Conservation (phyloP, 2,113 vertebrate species). For the Hypomesus transpacificus region DNA sequence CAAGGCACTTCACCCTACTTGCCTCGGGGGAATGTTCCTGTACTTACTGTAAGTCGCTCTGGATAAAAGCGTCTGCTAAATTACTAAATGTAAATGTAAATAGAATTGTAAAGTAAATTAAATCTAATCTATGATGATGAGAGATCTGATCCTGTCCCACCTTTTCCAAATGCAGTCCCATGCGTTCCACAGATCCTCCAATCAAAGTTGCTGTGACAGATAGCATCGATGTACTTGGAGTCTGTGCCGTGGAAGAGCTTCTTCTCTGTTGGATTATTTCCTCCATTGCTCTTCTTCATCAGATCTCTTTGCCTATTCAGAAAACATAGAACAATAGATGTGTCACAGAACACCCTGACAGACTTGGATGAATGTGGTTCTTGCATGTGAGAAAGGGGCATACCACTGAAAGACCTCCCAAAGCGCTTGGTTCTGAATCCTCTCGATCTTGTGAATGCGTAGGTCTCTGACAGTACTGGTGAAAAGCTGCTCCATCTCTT, state of each 20-base stretch:
- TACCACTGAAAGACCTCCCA: constrained; percentile 74
- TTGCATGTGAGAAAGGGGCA: constrained; percentile 4
- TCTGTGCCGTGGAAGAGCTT: constrained; percentile 68
- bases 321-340: constrained; percentile 8
- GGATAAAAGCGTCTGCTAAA: too few species aligned
- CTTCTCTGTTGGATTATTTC: constrained; percentile 52
- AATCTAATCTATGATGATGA: not conserved
- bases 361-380: not conserved
- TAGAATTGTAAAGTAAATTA: not conserved
- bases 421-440: constrained; percentile 70
- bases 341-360: not conserved
- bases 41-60: too few species aligned
- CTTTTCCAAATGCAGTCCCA: not conserved
- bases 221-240: constrained; percentile 14
- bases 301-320: constrained; percentile 73
- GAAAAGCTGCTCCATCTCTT: constrained; percentile 57
- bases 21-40: too few species aligned
- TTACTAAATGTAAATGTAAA: too few species aligned
- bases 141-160: constrained; percentile 46
- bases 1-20: too few species aligned
- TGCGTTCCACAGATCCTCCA: constrained; percentile 56
- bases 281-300: constrained; percentile 70
- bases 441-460: constrained; percentile 50
- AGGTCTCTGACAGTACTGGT: constrained; percentile 55
- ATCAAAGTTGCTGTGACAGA: constrained; percentile 64